Percentiles rank a stretch among this genome's conserved stretches.
Evolutionary conservation across 2,113 vertebrate species (phyloP).

Genomic region (Ciconia maguari): DNA sequence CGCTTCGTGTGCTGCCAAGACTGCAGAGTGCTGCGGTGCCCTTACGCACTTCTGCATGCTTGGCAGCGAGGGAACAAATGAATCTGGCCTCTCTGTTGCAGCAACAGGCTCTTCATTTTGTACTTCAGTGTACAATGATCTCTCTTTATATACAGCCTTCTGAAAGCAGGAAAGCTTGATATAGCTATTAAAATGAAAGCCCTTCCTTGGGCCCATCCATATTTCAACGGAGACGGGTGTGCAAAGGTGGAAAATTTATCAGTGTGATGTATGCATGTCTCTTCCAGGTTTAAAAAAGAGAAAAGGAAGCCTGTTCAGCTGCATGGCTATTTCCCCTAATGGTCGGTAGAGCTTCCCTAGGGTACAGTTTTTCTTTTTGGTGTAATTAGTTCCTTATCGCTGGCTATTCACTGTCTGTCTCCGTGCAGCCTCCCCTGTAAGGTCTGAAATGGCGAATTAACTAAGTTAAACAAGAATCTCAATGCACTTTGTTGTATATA

Average conservation of each 20-base stretch:
- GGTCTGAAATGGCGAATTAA: neutral
- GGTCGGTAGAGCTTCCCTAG: neutral
- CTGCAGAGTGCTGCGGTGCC: neutral
- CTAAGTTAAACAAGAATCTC: neutral
- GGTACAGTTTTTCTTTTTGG: neutral
- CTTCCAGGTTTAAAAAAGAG: neutral
- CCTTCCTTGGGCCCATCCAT: neutral
- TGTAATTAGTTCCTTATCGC: neutral
- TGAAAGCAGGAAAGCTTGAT: neutral
- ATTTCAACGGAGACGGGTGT: neutral
- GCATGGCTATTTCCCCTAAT: neutral
- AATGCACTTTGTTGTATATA: neutral
- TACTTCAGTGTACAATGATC: neutral
- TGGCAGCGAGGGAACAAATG: neutral
- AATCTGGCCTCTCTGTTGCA: neutral
- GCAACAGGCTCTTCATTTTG: neutral
- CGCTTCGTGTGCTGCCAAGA: neutral
- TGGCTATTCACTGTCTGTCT: neutral
- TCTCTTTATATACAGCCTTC: neutral
- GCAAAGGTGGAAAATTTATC: neutral
- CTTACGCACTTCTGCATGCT: accelerated
- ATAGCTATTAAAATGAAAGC: neutral
- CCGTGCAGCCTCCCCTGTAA: neutral
- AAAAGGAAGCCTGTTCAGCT: neutral
- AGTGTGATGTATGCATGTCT: neutral